Conservation (phyloP, 2,797 vertebrate species). For the Rachycentron canadum region DNA sequence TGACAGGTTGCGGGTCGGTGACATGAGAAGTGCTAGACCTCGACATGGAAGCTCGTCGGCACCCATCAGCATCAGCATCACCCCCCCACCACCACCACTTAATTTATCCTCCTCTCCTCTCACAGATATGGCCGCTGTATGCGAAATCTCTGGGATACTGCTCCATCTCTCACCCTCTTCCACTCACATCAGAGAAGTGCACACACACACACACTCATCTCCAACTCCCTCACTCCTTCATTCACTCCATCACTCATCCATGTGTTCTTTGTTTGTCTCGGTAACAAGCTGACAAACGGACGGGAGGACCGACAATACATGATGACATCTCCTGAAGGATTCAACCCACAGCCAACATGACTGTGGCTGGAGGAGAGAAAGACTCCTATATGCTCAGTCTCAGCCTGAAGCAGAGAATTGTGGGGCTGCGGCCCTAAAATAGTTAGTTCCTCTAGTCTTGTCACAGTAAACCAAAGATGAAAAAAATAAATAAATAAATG, state of each 20-base stretch:
- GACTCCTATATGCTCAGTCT: neutral
- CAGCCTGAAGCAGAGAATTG: conserved; percentile 44
- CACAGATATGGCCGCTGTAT: neutral
- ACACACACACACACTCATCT: neutral
- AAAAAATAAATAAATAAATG: neutral
- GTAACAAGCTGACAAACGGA: conserved; percentile 52
- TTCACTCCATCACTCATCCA: conserved; percentile 27
- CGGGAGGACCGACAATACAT: neutral
- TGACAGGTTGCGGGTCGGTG: conserved; percentile 19
- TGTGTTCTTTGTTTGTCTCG: neutral
- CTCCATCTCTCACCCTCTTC: neutral
- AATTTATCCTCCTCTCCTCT: neutral
- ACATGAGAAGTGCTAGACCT: conserved; percentile 30
- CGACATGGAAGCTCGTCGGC: conserved; percentile 37
- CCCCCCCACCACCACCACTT: neutral
- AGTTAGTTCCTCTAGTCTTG: conserved; percentile 34
- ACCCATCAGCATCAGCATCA: conserved; percentile 47
- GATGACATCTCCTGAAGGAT: conserved; percentile 44
- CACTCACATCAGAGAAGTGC: conserved; percentile 12
- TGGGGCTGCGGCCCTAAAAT: conserved; percentile 39
- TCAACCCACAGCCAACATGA: conserved; percentile 22
- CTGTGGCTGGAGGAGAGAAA: neutral
- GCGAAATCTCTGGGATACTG: conserved; percentile 3
- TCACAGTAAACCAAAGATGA: conserved; percentile 11
- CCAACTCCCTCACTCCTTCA: neutral